phyloP scores from a whole-genome alignment of 2,797 vertebrate genomes.

The Cetoscarus ocellatus region DNA sequence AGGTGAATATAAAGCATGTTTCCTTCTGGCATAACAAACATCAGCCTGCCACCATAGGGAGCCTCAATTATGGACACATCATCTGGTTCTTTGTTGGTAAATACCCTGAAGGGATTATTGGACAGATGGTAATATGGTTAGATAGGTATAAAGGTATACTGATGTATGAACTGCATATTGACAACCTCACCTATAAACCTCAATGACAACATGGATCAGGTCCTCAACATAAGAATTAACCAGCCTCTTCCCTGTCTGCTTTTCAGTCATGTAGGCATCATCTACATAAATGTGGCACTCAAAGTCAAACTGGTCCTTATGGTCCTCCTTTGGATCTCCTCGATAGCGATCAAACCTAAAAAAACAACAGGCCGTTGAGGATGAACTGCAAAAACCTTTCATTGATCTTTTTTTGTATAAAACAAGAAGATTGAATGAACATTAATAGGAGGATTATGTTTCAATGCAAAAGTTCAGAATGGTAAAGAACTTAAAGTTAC shows the following conservation, averaged over 20 bases:
- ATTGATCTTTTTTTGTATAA: not conserved
- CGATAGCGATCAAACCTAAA: conserved; percentile 86
- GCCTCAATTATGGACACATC: conserved; percentile 84
- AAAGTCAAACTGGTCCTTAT: conserved; percentile 86
- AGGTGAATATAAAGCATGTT: conserved; percentile 87
- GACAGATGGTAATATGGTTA: not conserved
- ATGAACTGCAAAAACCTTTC: not conserved
- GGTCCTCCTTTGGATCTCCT: conserved; percentile 83
- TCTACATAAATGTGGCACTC: conserved; percentile 86
- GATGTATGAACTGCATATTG: not conserved
- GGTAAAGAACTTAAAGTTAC: no score
- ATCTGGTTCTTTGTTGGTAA: conserved; percentile 87
- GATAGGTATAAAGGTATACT: not conserved
- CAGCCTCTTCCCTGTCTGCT: conserved; percentile 66
- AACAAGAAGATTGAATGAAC: not conserved
- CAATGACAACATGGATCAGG: conserved; percentile 80
- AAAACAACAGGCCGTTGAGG: conserved; percentile 8
- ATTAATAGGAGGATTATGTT: not conserved
- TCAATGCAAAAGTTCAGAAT: not conserved
- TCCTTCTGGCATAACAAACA: conserved; percentile 85
- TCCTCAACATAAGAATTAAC: conserved; percentile 83
- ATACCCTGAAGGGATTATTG: conserved; percentile 74
- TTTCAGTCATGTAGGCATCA: conserved; percentile 80
- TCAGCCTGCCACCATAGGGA: conserved; percentile 86
- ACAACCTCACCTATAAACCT: conserved; percentile 83